Percentiles rank a stretch among this genome's conserved stretches.
Evolutionary conservation across 1,140 invertebrate genomes (phyloP).

Genomic region (Babylonia areolata): DNA sequence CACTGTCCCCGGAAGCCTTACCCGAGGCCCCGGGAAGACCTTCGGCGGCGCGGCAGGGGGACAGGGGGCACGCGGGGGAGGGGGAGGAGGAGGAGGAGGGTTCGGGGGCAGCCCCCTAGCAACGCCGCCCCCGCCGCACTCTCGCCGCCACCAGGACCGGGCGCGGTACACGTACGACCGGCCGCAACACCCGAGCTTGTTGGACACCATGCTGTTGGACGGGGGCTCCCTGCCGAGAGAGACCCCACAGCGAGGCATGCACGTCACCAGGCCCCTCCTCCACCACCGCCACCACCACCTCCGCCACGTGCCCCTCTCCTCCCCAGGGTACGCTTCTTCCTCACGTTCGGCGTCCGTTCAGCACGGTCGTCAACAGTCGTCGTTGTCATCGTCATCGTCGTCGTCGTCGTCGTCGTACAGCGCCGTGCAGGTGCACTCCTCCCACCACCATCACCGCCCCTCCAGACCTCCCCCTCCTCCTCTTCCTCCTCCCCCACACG

Average conservation of each 20-base stretch:
- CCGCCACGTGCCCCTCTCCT: neutral
- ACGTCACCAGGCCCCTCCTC: neutral
- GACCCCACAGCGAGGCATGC: neutral
- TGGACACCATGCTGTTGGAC: neutral
- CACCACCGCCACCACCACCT: neutral
- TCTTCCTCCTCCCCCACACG: neutral
- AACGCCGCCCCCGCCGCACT: no score
- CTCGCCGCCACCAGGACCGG: neutral
- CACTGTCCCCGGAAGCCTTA: conserved; percentile 28
- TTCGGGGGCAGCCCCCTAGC: neutral
- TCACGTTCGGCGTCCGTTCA: no score
- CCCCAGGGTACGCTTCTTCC: neutral
- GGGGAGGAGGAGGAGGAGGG: neutral
- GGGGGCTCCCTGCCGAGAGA: neutral
- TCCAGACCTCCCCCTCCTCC: neutral
- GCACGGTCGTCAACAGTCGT: neutral
- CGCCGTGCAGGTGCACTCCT: no score
- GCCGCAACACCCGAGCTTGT: neutral
- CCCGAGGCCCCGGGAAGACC: conserved; percentile 18
- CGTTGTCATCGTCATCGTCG: no score
- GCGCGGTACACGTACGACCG: neutral
- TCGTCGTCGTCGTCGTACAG: no score
- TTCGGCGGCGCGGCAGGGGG: neutral
- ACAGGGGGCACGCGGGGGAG: neutral
- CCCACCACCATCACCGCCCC: no score